These are phyloP conservation scores for Chironomus striatipennis DNA, from an alignment of 1,140 invertebrate genomes.

Conservation along the genomic window DNA sequence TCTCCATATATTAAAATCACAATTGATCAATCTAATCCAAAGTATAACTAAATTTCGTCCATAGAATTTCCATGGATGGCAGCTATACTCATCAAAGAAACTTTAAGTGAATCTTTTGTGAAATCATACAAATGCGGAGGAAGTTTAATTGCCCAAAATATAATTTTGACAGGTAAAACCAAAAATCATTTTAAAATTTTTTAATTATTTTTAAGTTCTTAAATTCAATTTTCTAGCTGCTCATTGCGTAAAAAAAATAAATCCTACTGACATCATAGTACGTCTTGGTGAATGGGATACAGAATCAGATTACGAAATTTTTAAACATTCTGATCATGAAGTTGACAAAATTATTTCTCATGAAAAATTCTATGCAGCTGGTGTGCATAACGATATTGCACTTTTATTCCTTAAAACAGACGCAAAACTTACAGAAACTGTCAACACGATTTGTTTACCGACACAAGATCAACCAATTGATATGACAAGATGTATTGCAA, in stretches of 20 bases:
- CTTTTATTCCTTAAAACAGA: slow-evolving; percentile 51
- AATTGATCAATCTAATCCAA: no score
- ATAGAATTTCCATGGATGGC: slow-evolving; percentile 76
- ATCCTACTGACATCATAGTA: slow-evolving; percentile 43
- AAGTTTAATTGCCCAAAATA: slow-evolving; percentile 59
- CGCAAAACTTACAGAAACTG: slow-evolving; percentile 49
- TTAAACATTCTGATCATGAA: slow-evolving; percentile 58
- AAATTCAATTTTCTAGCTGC: slow-evolving; percentile 43
- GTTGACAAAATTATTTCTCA: slow-evolving; percentile 48
- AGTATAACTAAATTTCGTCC: no score
- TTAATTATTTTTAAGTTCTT: not conserved
- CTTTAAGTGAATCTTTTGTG: slow-evolving; percentile 43
- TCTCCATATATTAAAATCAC: no score
- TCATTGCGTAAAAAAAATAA: slow-evolving; percentile 46
- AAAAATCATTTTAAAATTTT: no score
- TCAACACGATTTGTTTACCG: slow-evolving; percentile 58
- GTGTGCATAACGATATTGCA: slow-evolving; percentile 61
- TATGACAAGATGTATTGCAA: slow-evolving; percentile 44
- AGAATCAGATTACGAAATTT: slow-evolving; percentile 60
- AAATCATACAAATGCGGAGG: slow-evolving; percentile 68
- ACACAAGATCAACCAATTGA: slow-evolving; percentile 35
- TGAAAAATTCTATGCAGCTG: slow-evolving; percentile 28
- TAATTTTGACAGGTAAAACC: slow-evolving; percentile 50
- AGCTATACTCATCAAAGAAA: slow-evolving; percentile 52
- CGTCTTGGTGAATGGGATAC: slow-evolving; percentile 75